These are phyloP conservation scores for Leptopilina clavipes DNA, from an alignment of 1,140 invertebrate genomes.

Conservation along the genomic window DNA sequence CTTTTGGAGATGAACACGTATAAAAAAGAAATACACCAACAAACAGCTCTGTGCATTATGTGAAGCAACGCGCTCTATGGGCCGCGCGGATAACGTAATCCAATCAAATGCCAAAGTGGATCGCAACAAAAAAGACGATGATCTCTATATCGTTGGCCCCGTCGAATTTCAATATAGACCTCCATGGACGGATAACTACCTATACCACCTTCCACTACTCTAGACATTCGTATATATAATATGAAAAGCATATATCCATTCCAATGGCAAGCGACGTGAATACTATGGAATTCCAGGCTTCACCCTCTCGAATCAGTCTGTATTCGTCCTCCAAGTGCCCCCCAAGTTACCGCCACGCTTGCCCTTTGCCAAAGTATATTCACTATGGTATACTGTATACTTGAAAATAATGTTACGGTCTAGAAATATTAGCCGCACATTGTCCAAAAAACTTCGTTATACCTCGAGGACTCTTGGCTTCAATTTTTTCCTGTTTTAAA, in stretches of 20 bases:
- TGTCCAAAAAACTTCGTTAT: background rate
- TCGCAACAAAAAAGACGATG: conserved; percentile 63
- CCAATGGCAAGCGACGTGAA: conserved; percentile 49
- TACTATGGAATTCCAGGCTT: conserved; percentile 50
- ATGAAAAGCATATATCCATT: conserved; percentile 51
- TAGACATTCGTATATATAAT: conserved; percentile 45
- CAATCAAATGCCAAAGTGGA: conserved; percentile 70
- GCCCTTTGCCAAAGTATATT: background rate
- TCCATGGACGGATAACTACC: conserved; percentile 60
- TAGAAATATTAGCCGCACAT: background rate
- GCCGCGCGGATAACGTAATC: conserved; percentile 58
- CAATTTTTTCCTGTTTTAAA: too few species aligned
- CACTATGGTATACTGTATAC: background rate
- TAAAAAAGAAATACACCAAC: conserved; percentile 41
- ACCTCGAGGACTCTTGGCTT: background rate
- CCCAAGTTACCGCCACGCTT: background rate
- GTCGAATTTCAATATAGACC: conserved; percentile 68
- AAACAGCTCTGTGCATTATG: conserved; percentile 25
- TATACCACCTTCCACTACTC: conserved; percentile 36
- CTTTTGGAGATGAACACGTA: conserved; percentile 37
- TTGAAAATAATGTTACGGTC: background rate
- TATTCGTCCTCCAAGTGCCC: conserved; percentile 50
- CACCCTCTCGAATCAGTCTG: conserved; percentile 47
- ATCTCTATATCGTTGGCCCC: conserved; percentile 62
- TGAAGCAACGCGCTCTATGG: conserved; percentile 42